Evolutionary conservation across 2,888 invertebrate genomes (phyloP), one percentile per base, ranked within the genome.

Genomic region (Xestoiulus laeticollis): DNA sequence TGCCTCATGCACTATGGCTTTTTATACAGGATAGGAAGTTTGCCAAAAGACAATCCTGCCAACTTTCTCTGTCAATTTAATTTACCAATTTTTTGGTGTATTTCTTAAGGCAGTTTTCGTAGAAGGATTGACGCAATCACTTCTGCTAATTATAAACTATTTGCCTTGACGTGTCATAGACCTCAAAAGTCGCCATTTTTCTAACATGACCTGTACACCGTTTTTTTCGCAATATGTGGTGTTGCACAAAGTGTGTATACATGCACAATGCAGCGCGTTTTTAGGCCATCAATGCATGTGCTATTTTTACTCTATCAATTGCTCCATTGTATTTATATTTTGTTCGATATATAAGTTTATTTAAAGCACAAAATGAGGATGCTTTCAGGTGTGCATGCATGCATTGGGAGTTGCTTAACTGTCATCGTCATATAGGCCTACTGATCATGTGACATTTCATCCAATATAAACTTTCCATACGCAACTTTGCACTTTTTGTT

Each of bases 201-300:
- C 26, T 78, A 1, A 48, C 16, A 12, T 48, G 48, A 38, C 4
- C 6, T 48, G 48, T 16, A 48, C 48, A 48, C 1, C 48, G 16
- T 2, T 38, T 38, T n/a, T n/a, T 38, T 38, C 48, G 16, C 22
- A 59, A 59, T n/a, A 14, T n/a, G 1, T 59, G 16, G 12, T 3
- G 59, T n/a, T 78, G 78, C 30, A 30, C 26, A 30, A 26, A 14
- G 26, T 8, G n/a, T 19, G 68, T 78, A 26, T 14, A 78, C 26
- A 78, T 3, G 78, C 78, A 4, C 14, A 12, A 26, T 22, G 26
- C 78, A 30, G 10, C 30, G 14, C 4, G 10, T 78, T 78, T 78
- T 26, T 78, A 78, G 78, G 78, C 78, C 78, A 30, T 78, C 26
- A 30, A 78, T 78, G 8, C 78, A 78, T 26, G 78, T 78, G 78